Percentiles rank a stretch among this genome's conserved stretches.
Conservation (phyloP, 2,797 vertebrate species). For the Microctenopoma stevenorrisi region DNA sequence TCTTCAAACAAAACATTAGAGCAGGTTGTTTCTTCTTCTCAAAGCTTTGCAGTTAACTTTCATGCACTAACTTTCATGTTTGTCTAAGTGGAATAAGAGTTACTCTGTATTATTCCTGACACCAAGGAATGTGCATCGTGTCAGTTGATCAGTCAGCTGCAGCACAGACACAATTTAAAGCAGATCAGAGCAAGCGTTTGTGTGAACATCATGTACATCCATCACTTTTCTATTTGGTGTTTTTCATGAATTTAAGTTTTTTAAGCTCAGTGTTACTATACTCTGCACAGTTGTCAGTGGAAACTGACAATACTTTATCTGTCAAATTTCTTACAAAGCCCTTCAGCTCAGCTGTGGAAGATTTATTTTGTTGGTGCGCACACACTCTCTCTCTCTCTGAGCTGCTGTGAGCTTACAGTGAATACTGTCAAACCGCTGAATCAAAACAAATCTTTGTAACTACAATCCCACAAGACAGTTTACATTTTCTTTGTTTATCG, state of each 20-base stretch:
- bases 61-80: slow-evolving; percentile 50
- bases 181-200: slow-evolving; percentile 63
- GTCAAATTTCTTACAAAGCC: slow-evolving; percentile 11
- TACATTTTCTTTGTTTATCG: slow-evolving; percentile 53
- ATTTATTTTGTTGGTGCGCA: not conserved
- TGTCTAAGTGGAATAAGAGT: slow-evolving; percentile 47
- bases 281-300: slow-evolving; percentile 24
- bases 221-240: slow-evolving; percentile 28
- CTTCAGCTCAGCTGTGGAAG: slow-evolving; percentile 26
- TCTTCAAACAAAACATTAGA: slow-evolving; percentile 43
- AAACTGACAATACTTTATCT: slow-evolving; percentile 21
- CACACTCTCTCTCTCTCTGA: slow-evolving; percentile 7
- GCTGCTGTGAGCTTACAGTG: slow-evolving; percentile 15
- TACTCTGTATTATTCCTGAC: slow-evolving; percentile 41
- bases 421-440: slow-evolving; percentile 46
- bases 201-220: slow-evolving; percentile 16
- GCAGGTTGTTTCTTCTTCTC: slow-evolving; percentile 19
- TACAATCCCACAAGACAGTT: slow-evolving; percentile 37
- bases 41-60: slow-evolving; percentile 37
- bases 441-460: slow-evolving; percentile 47
- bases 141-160: slow-evolving; percentile 68
- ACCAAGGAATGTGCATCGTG: slow-evolving; percentile 38
- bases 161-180: slow-evolving; percentile 61
- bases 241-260: slow-evolving; percentile 17
- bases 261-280: slow-evolving; percentile 13